phyloP scores from a whole-genome alignment of 2,113 vertebrate genomes.

The Cercocebus atys region DNA sequence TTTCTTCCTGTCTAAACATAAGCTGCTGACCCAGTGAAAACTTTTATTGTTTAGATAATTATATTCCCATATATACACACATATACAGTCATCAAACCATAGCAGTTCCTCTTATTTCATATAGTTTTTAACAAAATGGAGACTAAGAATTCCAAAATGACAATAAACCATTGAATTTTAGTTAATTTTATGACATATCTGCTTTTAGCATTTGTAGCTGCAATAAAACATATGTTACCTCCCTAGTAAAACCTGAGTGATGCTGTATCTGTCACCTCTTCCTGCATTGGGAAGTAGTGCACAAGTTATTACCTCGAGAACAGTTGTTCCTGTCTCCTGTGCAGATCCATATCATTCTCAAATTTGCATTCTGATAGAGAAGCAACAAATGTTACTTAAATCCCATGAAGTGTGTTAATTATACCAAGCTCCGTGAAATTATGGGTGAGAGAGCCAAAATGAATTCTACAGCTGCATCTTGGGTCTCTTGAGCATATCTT shows the following conservation, averaged over 20 bases:
- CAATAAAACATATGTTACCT: slow-evolving; percentile 81
- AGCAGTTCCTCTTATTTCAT: slow-evolving; percentile 62
- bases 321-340: slow-evolving; percentile 80
- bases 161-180: slow-evolving; percentile 75
- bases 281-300: slow-evolving; percentile 12
- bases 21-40: slow-evolving; percentile 24
- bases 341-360: slow-evolving; percentile 82
- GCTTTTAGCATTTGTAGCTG: slow-evolving; percentile 74
- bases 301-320: slow-evolving; percentile 80
- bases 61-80: background rate
- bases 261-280: slow-evolving; percentile 58
- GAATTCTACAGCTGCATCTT: slow-evolving; percentile 75
- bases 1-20: slow-evolving; percentile 44
- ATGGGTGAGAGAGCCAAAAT: slow-evolving; percentile 79
- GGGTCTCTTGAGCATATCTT: slow-evolving; percentile 80
- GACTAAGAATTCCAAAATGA: slow-evolving; percentile 65
- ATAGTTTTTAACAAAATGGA: slow-evolving; percentile 57
- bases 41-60: slow-evolving; percentile 37
- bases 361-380: slow-evolving; percentile 85
- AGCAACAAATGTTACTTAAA: slow-evolving; percentile 85
- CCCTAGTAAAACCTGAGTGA: slow-evolving; percentile 73
- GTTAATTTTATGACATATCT: slow-evolving; percentile 77
- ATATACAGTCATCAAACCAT: background rate
- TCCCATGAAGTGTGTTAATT: slow-evolving; percentile 86
- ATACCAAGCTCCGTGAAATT: slow-evolving; percentile 80